A percentile compares a stretch with the other conserved stretches of the same genome.
These are phyloP conservation scores for Lynx canadensis DNA, from an alignment of 2,113 vertebrate species.

Conservation along the genomic window DNA sequence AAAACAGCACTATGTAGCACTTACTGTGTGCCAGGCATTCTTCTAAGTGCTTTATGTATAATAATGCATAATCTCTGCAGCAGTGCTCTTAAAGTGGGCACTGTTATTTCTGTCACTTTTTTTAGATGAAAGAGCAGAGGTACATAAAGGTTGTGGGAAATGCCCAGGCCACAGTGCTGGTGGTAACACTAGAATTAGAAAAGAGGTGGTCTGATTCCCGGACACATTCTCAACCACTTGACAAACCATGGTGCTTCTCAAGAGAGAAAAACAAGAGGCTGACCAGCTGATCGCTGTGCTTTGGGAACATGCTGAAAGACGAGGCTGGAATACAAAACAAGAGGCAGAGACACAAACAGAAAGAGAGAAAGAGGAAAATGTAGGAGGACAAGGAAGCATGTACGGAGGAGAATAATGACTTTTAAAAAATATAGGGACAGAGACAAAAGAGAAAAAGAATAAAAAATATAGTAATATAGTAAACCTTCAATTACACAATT, in stretches of 20 bases:
- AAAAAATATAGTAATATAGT: neutral
- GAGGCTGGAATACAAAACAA: neutral
- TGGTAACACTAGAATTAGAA: neutral
- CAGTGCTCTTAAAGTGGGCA: fast-evolving
- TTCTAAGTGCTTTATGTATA: neutral
- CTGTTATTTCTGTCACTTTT: neutral
- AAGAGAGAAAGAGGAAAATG: neutral
- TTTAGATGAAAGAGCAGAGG: neutral
- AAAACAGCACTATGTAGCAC: neutral
- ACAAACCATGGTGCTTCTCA: neutral
- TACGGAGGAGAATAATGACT: neutral
- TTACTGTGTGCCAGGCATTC: neutral
- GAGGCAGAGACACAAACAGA: neutral
- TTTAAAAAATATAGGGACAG: neutral
- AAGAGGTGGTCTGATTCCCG: neutral
- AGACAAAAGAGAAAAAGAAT: neutral
- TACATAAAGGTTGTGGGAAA: neutral
- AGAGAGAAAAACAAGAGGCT: neutral
- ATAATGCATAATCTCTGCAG: neutral
- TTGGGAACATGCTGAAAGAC: neutral
- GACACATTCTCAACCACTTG: neutral
- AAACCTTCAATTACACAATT: neutral
- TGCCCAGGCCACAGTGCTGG: too few relatives aligned
- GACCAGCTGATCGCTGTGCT: fast-evolving
- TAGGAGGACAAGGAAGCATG: neutral